A percentile compares a stretch with the other conserved stretches of the same genome.
Conservation (phyloP, 2,113 vertebrate genomes). For the Xiphorhynchus elegans region DNA sequence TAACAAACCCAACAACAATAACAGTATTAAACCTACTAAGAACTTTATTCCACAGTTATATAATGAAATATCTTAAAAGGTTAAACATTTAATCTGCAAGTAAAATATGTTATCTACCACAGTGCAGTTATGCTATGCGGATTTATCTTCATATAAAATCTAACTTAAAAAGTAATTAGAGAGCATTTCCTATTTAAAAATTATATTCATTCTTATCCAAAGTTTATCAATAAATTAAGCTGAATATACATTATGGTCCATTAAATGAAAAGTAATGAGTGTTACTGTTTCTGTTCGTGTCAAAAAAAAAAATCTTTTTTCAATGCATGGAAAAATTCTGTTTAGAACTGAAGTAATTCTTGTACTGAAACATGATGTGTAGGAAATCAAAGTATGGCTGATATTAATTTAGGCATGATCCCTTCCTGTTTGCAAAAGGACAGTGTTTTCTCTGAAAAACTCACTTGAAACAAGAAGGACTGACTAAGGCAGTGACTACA, state of each 20-base stretch:
- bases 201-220: neutral
- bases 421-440: neutral
- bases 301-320: neutral
- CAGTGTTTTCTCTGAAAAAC: rapidly evolving
- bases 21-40: neutral
- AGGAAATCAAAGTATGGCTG: neutral
- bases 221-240: neutral
- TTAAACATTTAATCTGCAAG: neutral
- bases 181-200: neutral
- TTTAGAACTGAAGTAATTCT: neutral
- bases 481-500: rapidly evolving
- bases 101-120: neutral
- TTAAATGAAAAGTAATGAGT: neutral
- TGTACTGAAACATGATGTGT: rapidly evolving
- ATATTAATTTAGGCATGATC: neutral
- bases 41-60: neutral
- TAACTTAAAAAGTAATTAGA: neutral
- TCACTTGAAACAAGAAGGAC: neutral
- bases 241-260: neutral
- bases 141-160: neutral
- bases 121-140: neutral
- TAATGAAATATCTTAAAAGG: neutral
- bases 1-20: neutral
- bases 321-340: neutral
- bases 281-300: neutral